Evolutionary conservation across 35 echinoderm and acorn worm genomes (phyloP).

Genomic region (Ptychodera flava): DNA sequence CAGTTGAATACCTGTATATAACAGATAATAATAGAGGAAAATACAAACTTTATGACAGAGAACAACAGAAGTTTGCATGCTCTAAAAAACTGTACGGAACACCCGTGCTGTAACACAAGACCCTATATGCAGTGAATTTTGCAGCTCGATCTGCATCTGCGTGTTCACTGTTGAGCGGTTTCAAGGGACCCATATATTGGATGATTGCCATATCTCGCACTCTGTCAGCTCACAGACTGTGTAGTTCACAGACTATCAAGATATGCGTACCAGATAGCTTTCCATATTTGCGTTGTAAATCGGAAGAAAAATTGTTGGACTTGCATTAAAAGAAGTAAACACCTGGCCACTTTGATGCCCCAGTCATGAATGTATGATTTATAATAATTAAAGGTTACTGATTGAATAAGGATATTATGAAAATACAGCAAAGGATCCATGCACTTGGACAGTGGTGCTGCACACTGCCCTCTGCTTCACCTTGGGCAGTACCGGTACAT

Average conservation of each 20-base stretch:
- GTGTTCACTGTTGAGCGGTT: too few species aligned
- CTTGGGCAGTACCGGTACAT: too few species aligned
- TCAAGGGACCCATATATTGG: too few species aligned
- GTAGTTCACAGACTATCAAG: not conserved
- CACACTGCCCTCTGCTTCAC: too few species aligned
- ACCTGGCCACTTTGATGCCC: not conserved
- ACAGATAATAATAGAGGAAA: not conserved
- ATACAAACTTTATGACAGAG: not conserved
- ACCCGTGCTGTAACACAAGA: not conserved
- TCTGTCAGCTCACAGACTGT: not conserved
- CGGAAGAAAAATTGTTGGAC: too few species aligned
- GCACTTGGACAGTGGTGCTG: too few species aligned
- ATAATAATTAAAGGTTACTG: not conserved
- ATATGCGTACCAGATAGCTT: too few species aligned
- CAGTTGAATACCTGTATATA: constrained; percentile 68
- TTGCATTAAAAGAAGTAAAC: too few species aligned
- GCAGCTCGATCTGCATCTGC: not conserved
- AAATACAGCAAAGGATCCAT: too few species aligned
- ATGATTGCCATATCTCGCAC: not conserved
- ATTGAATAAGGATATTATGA: too few species aligned
- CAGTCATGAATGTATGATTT: not conserved
- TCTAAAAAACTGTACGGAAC: not conserved
- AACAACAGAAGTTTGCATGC: not conserved
- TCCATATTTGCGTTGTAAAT: too few species aligned
- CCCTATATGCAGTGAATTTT: not conserved